Percentiles rank a stretch among this genome's conserved stretches.
phyloP scores from a whole-genome alignment of 2,113 vertebrate genomes.

The Takifugu bimaculatus region DNA sequence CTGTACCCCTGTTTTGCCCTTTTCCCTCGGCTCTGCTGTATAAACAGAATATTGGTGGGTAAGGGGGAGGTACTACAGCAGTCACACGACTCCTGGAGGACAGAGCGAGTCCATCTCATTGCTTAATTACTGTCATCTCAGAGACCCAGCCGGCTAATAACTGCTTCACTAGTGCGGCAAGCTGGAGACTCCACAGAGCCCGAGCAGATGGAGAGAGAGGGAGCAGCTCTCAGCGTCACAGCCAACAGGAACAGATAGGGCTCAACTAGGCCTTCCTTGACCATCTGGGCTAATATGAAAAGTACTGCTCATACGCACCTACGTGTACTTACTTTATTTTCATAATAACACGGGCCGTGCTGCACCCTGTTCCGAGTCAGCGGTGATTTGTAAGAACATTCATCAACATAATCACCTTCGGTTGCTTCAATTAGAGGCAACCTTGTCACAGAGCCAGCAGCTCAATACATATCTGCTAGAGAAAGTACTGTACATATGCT shows the following conservation, averaged over 20 bases:
- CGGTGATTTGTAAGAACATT: slow-evolving; percentile 49
- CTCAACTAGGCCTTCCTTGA: slow-evolving; percentile 51
- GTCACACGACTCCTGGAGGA: slow-evolving; percentile 38
- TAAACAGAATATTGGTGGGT: slow-evolving; percentile 36
- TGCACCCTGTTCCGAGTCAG: slow-evolving; percentile 37
- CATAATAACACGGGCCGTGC: slow-evolving; percentile 36
- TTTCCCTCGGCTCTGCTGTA: slow-evolving; percentile 35
- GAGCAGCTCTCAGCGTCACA: slow-evolving; percentile 25
- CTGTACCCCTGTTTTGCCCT: slow-evolving; percentile 29
- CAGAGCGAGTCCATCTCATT: slow-evolving; percentile 41
- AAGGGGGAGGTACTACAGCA: slow-evolving; percentile 11
- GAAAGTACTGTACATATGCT: slow-evolving; percentile 23
- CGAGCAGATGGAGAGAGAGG: slow-evolving; percentile 52
- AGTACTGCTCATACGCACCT: slow-evolving; percentile 2
- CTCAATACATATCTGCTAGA: background rate
- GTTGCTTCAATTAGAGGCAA: slow-evolving; percentile 20
- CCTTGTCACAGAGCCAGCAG: slow-evolving; percentile 19
- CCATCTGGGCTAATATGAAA: slow-evolving; percentile 48
- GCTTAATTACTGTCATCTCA: slow-evolving; percentile 65
- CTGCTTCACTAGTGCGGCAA: slow-evolving; percentile 22
- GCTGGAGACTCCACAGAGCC: slow-evolving; percentile 32
- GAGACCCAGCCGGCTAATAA: slow-evolving; percentile 54
- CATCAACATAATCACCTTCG: slow-evolving; percentile 39
- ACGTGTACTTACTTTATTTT: slow-evolving; percentile 27
- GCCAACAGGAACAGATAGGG: slow-evolving; percentile 30